Conservation (phyloP, 2,797 vertebrate genomes). For the Bradypodion pumilum region DNA sequence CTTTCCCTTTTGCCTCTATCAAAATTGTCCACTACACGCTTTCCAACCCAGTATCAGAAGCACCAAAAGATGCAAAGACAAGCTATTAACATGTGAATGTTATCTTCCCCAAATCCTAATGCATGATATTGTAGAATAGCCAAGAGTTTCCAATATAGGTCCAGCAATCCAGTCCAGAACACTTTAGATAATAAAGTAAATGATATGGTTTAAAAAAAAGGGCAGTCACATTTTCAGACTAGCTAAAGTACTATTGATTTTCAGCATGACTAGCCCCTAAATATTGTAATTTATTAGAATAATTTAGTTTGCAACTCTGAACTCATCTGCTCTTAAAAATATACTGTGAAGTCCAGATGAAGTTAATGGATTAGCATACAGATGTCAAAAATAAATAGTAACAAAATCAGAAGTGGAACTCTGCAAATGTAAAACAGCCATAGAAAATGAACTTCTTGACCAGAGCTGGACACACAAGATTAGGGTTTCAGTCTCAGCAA, state of each 20-base stretch:
- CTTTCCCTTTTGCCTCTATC: background rate
- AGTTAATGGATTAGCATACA: background rate
- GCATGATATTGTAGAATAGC: background rate
- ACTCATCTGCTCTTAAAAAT: background rate
- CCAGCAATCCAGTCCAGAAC: background rate
- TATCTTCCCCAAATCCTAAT: background rate
- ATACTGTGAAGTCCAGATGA: background rate
- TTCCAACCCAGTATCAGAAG: background rate
- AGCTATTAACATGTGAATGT: background rate
- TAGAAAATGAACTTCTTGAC: background rate
- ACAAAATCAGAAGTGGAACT: background rate
- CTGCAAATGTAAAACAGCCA: background rate
- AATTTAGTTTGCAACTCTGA: background rate
- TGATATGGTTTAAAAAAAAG: background rate
- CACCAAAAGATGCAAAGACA: background rate
- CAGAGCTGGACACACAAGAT: no score
- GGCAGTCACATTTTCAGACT: background rate
- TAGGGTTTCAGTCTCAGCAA: background rate
- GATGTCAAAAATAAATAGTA: background rate
- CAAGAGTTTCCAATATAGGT: background rate
- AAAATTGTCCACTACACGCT: background rate
- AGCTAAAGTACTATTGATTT: background rate
- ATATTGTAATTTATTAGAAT: background rate
- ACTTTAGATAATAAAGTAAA: background rate
- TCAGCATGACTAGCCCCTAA: background rate